phyloP scores from a whole-genome alignment of 2,888 invertebrate species.

The Machimus rusticus region DNA sequence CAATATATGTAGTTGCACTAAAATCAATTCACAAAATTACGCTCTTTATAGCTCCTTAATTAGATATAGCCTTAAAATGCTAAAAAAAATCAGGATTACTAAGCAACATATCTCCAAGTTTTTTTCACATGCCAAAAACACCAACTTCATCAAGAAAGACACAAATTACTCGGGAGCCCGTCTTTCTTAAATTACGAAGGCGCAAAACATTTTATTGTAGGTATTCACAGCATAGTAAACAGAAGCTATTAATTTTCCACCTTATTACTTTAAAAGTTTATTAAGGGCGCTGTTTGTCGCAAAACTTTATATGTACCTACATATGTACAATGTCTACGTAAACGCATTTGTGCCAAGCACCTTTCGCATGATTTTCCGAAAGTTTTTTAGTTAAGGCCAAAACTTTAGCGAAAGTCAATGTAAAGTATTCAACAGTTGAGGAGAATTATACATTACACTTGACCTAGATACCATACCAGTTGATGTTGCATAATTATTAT shows the following conservation, averaged over 20 bases:
- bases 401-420: neutral
- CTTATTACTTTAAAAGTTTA: neutral
- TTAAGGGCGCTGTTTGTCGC: neutral
- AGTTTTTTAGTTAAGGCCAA: neutral
- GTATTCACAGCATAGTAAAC: no score
- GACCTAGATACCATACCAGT: neutral
- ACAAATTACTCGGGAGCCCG: no score
- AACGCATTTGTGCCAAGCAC: neutral
- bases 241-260: no score
- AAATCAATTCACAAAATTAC: no score
- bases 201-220: no score
- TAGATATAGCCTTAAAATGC: no score
- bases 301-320: neutral
- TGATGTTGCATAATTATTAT: neutral
- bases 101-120: no score
- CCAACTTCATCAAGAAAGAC: no score
- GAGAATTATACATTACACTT: neutral
- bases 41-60: no score
- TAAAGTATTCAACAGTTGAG: neutral
- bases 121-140: no score
- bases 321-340: neutral
- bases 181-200: neutral
- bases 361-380: neutral
- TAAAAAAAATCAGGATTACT: no score
- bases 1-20: no score